Evolutionary conservation across 2,888 invertebrate species (phyloP).

Genomic region (Piscicola geometra): DNA sequence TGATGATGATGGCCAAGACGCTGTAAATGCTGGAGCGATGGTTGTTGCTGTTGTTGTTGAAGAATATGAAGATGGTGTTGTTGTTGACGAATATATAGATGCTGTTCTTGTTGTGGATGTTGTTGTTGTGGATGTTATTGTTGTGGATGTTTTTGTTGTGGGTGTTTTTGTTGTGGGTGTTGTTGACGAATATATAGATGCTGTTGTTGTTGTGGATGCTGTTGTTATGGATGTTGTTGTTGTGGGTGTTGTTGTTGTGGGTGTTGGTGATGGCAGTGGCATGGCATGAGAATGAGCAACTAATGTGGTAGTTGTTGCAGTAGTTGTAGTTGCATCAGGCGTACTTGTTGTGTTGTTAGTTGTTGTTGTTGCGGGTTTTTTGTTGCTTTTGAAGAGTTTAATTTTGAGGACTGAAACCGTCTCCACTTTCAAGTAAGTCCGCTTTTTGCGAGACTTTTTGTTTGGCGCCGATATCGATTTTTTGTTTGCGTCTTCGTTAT

Average conservation of each 20-base stretch:
- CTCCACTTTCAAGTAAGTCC: not conserved
- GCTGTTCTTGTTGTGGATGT: slow-evolving; percentile 12
- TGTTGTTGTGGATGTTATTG: not conserved
- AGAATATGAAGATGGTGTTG: too few relatives aligned
- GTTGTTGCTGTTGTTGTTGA: not conserved
- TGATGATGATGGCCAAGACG: too few relatives aligned
- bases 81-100: not conserved
- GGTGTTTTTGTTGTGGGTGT: not conserved
- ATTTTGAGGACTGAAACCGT: slow-evolving; percentile 27
- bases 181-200: not conserved
- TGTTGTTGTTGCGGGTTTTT: not conserved
- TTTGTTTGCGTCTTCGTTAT: not conserved
- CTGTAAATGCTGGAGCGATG: too few relatives aligned
- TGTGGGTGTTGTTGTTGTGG: not conserved
- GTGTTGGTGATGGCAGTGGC: not conserved
- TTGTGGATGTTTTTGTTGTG: not conserved
- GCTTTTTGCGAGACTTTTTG: not conserved
- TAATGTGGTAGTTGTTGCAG: not conserved
- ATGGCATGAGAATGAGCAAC: not conserved
- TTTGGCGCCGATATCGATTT: not conserved
- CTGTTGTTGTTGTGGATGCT: not conserved
- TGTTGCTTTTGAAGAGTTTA: slow-evolving; percentile 22
- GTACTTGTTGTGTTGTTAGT: not conserved
- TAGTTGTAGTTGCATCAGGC: not conserved
- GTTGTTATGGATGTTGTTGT: not conserved